Percentiles rank a stretch among this genome's conserved stretches.
phyloP scores from a whole-genome alignment of 2,797 vertebrate genomes.

The Odontamblyopus lacepedii region DNA sequence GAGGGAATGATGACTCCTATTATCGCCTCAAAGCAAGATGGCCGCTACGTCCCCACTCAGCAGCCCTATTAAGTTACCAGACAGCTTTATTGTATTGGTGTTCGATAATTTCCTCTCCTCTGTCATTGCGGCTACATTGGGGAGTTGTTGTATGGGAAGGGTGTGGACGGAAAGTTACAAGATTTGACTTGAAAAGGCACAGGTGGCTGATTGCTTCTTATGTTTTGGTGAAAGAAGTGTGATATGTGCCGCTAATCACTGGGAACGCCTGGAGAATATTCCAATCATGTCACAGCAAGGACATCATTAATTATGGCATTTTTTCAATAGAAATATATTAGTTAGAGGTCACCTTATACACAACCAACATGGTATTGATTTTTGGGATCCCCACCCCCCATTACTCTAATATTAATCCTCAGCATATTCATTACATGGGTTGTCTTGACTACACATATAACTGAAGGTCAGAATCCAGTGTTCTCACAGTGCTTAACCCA shows the following conservation, averaged over 20 bases:
- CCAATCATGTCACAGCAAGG: constrained; percentile 21
- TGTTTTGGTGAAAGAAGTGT: constrained; percentile 18
- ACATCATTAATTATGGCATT: constrained; percentile 11
- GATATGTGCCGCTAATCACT: constrained; percentile 12
- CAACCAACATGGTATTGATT: constrained; percentile 37
- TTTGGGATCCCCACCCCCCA: constrained; percentile 41
- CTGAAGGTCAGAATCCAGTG: not conserved
- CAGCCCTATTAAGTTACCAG: constrained; percentile 74
- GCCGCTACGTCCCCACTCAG: constrained; percentile 64
- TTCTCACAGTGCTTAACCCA: not conserved
- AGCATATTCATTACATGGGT: constrained; percentile 21
- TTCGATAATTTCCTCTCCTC: constrained; percentile 73
- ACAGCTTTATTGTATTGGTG: constrained; percentile 76
- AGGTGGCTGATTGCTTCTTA: constrained; percentile 46
- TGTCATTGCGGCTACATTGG: constrained; percentile 64
- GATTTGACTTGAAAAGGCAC: constrained; percentile 55
- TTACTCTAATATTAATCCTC: constrained; percentile 34
- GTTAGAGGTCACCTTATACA: constrained; percentile 30
- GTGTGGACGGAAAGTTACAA: constrained; percentile 33
- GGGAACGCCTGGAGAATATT: constrained; percentile 16
- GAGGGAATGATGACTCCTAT: constrained; percentile 77
- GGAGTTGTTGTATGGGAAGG: constrained; percentile 55
- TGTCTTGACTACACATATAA: constrained; percentile 17
- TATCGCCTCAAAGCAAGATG: constrained; percentile 74
- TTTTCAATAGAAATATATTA: constrained; percentile 25